Conservation (phyloP, 2,113 vertebrate species). For the Pedetes capensis region DNA sequence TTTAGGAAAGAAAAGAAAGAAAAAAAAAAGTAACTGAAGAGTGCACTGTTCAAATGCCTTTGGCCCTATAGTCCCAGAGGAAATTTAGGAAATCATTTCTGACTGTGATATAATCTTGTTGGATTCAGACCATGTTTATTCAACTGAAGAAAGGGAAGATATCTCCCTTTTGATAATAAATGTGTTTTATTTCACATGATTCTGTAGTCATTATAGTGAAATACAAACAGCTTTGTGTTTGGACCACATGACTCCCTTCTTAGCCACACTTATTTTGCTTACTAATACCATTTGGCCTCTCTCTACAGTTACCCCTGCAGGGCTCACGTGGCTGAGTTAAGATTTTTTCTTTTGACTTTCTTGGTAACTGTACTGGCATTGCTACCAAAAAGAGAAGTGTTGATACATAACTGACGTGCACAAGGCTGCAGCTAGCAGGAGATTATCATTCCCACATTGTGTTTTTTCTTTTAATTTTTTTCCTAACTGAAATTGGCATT, state of each 20-base stretch:
- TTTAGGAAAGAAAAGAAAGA: not conserved
- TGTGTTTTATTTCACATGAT: constrained; percentile 2
- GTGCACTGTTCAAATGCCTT: not conserved
- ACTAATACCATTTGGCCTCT: not conserved
- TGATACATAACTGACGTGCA: not conserved
- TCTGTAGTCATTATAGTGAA: not conserved
- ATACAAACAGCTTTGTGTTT: not conserved
- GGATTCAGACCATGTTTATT: constrained; percentile 1
- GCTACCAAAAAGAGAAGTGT: constrained; percentile 24
- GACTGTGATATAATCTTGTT: constrained; percentile 32
- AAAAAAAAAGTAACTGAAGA: not conserved
- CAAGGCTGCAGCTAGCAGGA: not conserved
- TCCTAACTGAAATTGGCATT: not conserved
- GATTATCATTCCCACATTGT: not conserved
- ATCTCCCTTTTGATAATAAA: constrained; percentile 25
- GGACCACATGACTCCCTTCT: not conserved
- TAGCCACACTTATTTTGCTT: not conserved
- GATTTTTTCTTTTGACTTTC: constrained; percentile 11
- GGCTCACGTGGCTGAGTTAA: not conserved
- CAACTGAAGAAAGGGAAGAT: not conserved
- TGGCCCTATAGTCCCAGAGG: not conserved
- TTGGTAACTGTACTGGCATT: not conserved
- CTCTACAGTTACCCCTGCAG: not conserved
- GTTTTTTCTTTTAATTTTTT: not conserved
- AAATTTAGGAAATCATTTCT: constrained; percentile 42